Conservation (phyloP, 2,797 vertebrate species). For the Manis pentadactyla region DNA sequence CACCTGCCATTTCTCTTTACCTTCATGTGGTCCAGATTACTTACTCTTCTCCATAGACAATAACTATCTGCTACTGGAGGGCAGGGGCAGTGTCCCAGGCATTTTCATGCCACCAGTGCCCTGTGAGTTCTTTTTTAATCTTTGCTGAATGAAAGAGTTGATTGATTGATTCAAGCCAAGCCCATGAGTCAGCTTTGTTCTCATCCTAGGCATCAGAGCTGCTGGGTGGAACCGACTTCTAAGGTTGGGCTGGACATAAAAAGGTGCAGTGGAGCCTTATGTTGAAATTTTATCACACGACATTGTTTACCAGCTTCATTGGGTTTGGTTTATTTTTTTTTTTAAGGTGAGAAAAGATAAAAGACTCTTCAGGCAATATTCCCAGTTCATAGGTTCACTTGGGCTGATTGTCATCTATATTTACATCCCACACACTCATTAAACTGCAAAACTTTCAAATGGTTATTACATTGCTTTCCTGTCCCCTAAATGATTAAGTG, state of each 20-base stretch:
- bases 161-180: background rate
- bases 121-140: background rate
- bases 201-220: background rate
- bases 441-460: constrained; percentile 66
- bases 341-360: background rate
- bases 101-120: background rate
- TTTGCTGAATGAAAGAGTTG: background rate
- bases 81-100: background rate
- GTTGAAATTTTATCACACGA: background rate
- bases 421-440: constrained; percentile 52
- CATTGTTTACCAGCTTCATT: background rate
- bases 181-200: background rate
- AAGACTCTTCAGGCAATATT: background rate
- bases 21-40: background rate
- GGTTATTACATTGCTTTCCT: constrained; percentile 67
- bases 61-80: background rate
- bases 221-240: background rate
- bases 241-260: background rate
- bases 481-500: constrained; percentile 69
- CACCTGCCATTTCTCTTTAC: background rate
- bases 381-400: background rate
- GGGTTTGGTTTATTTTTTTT: background rate
- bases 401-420: background rate
- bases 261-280: background rate
- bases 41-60: background rate